phyloP scores from a whole-genome alignment of 1,140 invertebrate species.

The Drepana arcuata region DNA sequence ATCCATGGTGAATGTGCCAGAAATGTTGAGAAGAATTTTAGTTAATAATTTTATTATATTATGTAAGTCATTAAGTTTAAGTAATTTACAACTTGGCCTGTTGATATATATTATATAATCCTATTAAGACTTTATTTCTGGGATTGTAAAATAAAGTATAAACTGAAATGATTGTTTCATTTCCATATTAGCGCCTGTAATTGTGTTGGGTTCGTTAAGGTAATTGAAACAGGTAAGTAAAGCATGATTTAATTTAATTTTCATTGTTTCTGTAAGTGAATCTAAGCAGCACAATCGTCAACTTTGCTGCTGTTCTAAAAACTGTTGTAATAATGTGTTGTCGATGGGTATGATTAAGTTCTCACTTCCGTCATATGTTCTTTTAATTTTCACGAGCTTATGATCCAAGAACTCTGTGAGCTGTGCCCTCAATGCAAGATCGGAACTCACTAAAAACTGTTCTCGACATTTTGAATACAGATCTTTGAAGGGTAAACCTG shows the following conservation, averaged over 20 bases:
- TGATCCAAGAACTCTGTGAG: constrained; percentile 95
- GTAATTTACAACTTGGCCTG: constrained; percentile 71
- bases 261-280: too few species aligned
- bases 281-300: too few species aligned
- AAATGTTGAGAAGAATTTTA: constrained; percentile 69
- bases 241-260: too few species aligned
- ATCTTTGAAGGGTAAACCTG: constrained; percentile 90
- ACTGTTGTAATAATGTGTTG: constrained; percentile 81
- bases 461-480: constrained; percentile 88
- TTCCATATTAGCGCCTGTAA: not conserved
- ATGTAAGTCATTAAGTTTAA: constrained; percentile 72
- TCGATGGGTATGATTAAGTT: constrained; percentile 87
- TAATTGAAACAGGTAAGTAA: too few species aligned
- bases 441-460: constrained; percentile 90
- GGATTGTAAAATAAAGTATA: constrained; percentile 70
- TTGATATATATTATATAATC: constrained; percentile 71
- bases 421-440: constrained; percentile 88
- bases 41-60: constrained; percentile 71
- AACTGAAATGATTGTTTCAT: constrained; percentile 26
- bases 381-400: constrained; percentile 87
- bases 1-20: constrained; percentile 63
- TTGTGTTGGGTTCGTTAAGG: too few species aligned
- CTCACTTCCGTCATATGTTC: constrained; percentile 85
- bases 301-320: constrained; percentile 74
- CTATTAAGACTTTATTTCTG: constrained; percentile 71